phyloP scores from a whole-genome alignment of 2,797 vertebrate genomes.

The Enteromius trimaculatus region DNA sequence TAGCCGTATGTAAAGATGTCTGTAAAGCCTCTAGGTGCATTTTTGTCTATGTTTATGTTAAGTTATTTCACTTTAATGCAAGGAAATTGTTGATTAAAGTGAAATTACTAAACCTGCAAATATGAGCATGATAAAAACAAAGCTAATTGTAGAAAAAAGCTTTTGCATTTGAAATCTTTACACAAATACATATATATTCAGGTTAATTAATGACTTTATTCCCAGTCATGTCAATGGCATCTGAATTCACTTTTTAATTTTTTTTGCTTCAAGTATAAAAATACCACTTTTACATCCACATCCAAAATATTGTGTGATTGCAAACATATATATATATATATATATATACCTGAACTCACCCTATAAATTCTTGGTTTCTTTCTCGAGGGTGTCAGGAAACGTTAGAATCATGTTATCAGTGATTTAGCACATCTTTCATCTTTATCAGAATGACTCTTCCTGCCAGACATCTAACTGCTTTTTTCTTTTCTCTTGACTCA shows the following conservation, averaged over 20 bases:
- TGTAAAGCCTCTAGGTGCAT: too few species aligned
- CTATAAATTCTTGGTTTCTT: background rate
- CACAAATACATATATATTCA: background rate
- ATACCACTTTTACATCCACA: background rate
- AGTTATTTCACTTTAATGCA: background rate
- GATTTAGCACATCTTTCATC: background rate
- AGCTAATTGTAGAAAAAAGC: too few species aligned
- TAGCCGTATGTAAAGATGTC: too few species aligned
- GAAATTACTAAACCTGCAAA: too few species aligned
- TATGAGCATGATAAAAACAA: too few species aligned
- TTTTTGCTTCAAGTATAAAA: background rate
- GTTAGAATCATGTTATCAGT: background rate
- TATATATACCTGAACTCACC: background rate
- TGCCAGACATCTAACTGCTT: background rate
- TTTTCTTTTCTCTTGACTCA: background rate
- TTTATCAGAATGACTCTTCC: conserved; percentile 5
- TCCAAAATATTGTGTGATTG: background rate
- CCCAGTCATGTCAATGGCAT: too few species aligned
- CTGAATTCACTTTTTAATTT: too few species aligned
- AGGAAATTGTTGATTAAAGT: background rate
- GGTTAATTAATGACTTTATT: background rate
- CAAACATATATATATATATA: background rate
- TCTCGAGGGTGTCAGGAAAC: background rate
- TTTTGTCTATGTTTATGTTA: background rate
- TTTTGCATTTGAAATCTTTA: background rate